phyloP scores from a whole-genome alignment of 2,113 vertebrate genomes.

The Pristiophorus japonicus region DNA sequence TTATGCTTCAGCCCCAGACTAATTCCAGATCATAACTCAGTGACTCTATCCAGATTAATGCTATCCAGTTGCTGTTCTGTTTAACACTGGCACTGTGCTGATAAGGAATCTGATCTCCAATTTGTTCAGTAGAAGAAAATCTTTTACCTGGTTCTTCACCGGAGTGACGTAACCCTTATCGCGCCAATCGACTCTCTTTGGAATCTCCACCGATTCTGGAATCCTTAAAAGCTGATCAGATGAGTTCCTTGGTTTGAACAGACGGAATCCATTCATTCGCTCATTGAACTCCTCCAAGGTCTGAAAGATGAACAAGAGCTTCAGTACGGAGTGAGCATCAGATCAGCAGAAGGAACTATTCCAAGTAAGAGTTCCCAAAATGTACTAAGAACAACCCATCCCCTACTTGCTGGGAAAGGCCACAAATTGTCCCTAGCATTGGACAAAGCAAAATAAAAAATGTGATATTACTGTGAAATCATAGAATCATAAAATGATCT shows the following conservation, averaged over 20 bases:
- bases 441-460: neutral
- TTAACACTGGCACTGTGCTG: neutral
- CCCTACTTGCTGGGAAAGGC: neutral
- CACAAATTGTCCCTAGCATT: neutral
- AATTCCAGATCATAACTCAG: neutral
- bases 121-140: neutral
- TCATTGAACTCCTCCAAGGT: conserved; percentile 35
- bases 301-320: neutral
- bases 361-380: neutral
- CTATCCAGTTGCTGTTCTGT: neutral
- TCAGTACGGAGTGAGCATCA: neutral
- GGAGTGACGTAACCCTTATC: conserved; percentile 28
- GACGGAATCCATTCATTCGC: conserved; percentile 6
- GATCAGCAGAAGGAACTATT: neutral
- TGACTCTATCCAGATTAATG: neutral
- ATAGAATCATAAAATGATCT: no score
- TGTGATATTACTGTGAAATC: no score
- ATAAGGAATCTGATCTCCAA: neutral
- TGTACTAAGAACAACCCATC: neutral
- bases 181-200: neutral
- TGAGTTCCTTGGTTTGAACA: neutral
- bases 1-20: neutral
- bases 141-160: conserved; percentile 29
- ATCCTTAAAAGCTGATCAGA: neutral
- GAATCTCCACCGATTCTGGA: neutral